phyloP scores from a whole-genome alignment of 2,888 invertebrate species.

The Alitta virens region DNA sequence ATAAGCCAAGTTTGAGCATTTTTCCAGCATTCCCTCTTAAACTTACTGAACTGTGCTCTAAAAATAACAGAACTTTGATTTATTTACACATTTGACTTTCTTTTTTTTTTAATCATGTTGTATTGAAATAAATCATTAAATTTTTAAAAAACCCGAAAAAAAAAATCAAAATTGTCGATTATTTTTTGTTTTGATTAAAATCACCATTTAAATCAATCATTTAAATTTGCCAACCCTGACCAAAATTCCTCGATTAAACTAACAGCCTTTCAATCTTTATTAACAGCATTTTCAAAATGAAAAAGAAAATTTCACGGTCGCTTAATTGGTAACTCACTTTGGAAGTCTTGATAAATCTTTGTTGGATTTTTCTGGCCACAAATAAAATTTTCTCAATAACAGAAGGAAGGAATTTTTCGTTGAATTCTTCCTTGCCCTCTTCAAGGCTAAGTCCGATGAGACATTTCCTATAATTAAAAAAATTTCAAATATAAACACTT shows the following conservation, averaged over 20 bases:
- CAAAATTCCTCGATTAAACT: no score
- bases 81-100: no score
- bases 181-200: not conserved
- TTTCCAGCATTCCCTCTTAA: no score
- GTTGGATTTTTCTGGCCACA: conserved; percentile 48
- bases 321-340: conserved; percentile 17
- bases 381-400: conserved; percentile 45
- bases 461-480: conserved; percentile 36
- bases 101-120: no score
- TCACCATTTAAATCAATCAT: not conserved
- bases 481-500: no score
- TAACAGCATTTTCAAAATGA: no score
- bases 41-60: no score
- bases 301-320: no score
- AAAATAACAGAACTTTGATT: no score
- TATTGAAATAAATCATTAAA: not conserved
- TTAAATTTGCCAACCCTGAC: no score
- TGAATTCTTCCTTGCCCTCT: conserved; percentile 36
- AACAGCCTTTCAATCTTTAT: no score
- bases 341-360: conserved; percentile 27
- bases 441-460: conserved; percentile 39
- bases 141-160: not conserved
- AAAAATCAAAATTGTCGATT: not conserved
- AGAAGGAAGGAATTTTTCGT: conserved; percentile 41
- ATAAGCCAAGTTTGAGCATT: no score